Base-by-base conservation (phyloP, 2,888 invertebrate genomes). In the Theodoxus fluviatilis region DNA sequence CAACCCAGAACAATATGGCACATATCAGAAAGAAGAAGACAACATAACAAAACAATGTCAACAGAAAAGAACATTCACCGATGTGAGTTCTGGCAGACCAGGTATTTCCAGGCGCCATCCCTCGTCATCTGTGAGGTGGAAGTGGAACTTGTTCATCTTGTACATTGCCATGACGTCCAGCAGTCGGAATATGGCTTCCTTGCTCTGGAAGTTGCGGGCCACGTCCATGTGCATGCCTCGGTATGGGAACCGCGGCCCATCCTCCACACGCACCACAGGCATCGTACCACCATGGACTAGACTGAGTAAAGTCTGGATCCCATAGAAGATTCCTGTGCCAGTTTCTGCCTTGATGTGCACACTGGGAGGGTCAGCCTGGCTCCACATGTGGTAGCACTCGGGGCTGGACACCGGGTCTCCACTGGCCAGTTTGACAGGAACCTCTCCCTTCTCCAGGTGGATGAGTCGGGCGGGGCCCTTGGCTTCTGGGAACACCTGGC, bases 71-170 rank as follows among this genome's bases (percentile, higher is more conserved):
- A 15, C 7, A 64, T 64, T 61, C 67, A 85, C 85, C 79, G 80
- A 70, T 1, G 84, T 84, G 3, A 86, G 76, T 70, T 86, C 85
- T 4, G 80, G 79, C 18, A 86, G 71, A 2, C 79, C 84, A 1
- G 83, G 82, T 6, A 86, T 85, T 68, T 86, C 83, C 4, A 86
- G 69, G 35, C 86, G 75, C 86, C 86, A 86, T 0, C 84, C 86
- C 68, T 86, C 84, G 65, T 86, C 86, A 70, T 86, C 86, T 0
- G 83, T 74, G 64, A 86, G 76, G 72, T 86, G 86, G 3, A 86
- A 75, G 68, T 86, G 86, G 0, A 86, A 75, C 55, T 77, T 80
- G 76, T 86, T 86, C 68, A 86, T 52, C 73, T 86, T 86, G 75
- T 85, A 86, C 78, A 77, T 78, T 0, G 83, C 80, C 86, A 86